Evolutionary conservation across 2,888 invertebrate genomes (phyloP), one percentile per base, ranked within the genome.

Genomic region (Pardosa pseudoannulata): DNA sequence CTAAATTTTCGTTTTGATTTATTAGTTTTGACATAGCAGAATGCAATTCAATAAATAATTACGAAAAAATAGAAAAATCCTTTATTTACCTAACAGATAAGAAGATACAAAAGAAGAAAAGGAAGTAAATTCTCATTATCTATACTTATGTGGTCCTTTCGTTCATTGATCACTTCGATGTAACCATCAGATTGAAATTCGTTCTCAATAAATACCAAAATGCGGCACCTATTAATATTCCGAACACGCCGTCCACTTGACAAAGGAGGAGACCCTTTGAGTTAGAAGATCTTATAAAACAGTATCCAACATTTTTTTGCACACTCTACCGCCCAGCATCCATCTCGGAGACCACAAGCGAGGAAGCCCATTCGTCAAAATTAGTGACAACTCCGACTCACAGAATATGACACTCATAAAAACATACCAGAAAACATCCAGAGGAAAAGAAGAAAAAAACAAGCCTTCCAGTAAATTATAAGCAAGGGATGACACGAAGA

Each of bases 291-390:
- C 23, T 56, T 16, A 9, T 46, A 46, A 36, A 36, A 36, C 36
- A 36, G 36, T 36, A 36, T 36, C 6, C 5, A 36, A 9, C 5
- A 9, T 36, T 36, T 36, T 36, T 36, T 36, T 36, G 5, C 5
- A 5, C 36, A 36, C 5, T 9, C 9, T 23, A 56, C 56, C 56
- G 19, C 56, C 56, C 56, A 56, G 56, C 23, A 11, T 23, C 56
- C 23, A 16, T 23, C 16, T 6, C 56, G 23, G 16, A 46, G n/a
- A 46, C 64, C 75, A 75, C 70, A 62, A 70, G 46, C 76, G 36
- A n/a, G n/a, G n/a, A 28, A 46, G 23, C 64, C 72, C 71, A 83
- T 83, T 83, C 82, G 76, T 83, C 82, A 83, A 76, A 83, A 83
- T 76, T 83, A 83, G 71, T 31, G 65, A 76, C 82, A 72, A 29